phyloP scores from a whole-genome alignment of 2,113 vertebrate species.

The Piaya cayana region DNA sequence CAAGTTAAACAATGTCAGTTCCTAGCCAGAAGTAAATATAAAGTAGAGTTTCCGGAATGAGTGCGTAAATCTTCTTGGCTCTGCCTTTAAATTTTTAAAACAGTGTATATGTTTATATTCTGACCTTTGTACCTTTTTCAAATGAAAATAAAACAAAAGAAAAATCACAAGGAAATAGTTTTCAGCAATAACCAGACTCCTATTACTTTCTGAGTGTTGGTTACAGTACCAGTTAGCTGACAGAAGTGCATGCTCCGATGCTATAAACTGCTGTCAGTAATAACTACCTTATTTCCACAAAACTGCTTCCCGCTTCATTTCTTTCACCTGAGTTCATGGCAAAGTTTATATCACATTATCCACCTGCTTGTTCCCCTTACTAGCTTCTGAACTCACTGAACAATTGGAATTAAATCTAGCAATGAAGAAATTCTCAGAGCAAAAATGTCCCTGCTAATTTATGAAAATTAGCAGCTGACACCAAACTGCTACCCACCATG shows the following conservation, averaged over 20 bases:
- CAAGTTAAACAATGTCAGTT: slow-evolving; percentile 66
- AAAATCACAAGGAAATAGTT: slow-evolving; percentile 17
- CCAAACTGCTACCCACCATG: neutral
- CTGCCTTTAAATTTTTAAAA: slow-evolving; percentile 26
- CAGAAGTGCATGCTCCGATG: neutral
- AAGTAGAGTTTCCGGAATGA: slow-evolving; percentile 34
- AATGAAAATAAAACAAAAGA: neutral
- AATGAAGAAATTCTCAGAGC: neutral
- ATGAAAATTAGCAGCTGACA: neutral
- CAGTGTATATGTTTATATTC: slow-evolving; percentile 52
- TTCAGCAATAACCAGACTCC: slow-evolving; percentile 27
- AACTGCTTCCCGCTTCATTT: neutral
- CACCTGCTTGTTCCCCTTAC: neutral
- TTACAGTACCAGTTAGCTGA: slow-evolving; percentile 1
- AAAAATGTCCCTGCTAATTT: neutral
- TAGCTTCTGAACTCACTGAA: neutral
- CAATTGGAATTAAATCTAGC: neutral
- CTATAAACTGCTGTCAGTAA: neutral
- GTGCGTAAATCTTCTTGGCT: slow-evolving; percentile 60
- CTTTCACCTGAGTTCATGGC: neutral
- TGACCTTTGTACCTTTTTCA: slow-evolving; percentile 47
- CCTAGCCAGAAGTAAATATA: slow-evolving; percentile 54
- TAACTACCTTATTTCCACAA: neutral
- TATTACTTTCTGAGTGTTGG: neutral
- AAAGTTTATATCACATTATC: neutral